These are phyloP conservation scores for Nomada fabriciana DNA, from an alignment of 2,888 invertebrate species.

Conservation along the genomic window DNA sequence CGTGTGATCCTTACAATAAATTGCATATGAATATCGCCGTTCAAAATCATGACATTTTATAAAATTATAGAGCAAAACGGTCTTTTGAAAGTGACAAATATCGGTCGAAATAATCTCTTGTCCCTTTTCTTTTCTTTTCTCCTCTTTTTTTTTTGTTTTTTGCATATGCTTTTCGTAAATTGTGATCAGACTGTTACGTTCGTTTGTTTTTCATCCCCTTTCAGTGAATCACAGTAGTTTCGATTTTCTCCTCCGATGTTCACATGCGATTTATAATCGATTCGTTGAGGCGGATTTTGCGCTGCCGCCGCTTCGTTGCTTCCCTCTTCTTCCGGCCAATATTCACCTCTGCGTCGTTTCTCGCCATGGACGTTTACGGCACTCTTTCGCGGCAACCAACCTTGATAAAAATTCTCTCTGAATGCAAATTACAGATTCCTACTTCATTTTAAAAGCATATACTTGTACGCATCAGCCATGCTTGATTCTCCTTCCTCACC, in stretches of 20 bases:
- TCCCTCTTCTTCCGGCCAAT: constrained; percentile 21
- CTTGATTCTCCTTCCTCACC: background rate
- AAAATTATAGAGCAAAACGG: constrained; percentile 51
- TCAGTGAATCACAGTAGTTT: constrained; percentile 45
- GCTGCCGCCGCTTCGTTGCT: constrained; percentile 6
- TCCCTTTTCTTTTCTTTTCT: background rate
- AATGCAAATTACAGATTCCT: constrained; percentile 60
- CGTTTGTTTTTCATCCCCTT: background rate
- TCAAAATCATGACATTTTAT: constrained; percentile 32
- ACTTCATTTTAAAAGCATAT: constrained; percentile 64
- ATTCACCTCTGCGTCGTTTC: constrained; percentile 56
- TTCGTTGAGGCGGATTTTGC: constrained; percentile 5
- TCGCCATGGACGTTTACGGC: constrained; percentile 63
- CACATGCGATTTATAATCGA: constrained; percentile 32
- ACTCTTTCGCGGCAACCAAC: constrained; percentile 48
- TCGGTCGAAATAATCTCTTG: constrained; percentile 42
- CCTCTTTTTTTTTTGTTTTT: background rate
- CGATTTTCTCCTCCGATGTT: constrained; percentile 18
- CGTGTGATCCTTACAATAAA: constrained; percentile 44
- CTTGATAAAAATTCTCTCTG: constrained; percentile 55
- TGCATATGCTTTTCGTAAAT: constrained; percentile 17
- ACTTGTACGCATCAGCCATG: constrained; percentile 43
- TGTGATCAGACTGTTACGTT: constrained; percentile 18
- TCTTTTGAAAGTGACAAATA: constrained; percentile 36
- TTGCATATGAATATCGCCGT: constrained; percentile 41